Conservation (phyloP, 2,797 vertebrate species). For the Discoglossus pictus region DNA sequence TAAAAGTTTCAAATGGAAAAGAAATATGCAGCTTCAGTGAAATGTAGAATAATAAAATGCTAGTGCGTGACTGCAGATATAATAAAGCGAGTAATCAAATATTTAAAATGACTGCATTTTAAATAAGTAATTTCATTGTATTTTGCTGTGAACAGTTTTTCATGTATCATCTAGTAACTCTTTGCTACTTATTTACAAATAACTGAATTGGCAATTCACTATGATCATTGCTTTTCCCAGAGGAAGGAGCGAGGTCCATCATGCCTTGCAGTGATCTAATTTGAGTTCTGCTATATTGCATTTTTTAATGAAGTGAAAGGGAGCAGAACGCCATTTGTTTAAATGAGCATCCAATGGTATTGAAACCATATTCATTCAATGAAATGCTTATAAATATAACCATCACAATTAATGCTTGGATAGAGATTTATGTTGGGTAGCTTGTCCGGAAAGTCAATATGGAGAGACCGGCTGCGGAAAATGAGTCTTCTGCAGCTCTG, state of each 20-base stretch:
- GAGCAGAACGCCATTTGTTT: constrained; percentile 48
- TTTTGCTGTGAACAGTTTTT: constrained; percentile 1
- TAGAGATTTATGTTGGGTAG: constrained; percentile 44
- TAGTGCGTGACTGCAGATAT: constrained; percentile 2
- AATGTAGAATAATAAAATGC: constrained; percentile 2
- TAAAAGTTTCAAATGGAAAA: neutral
- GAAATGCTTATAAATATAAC: constrained; percentile 42
- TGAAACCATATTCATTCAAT: constrained; percentile 43
- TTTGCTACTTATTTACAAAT: constrained; percentile 45
- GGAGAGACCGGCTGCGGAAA: constrained; percentile 25
- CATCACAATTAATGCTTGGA: constrained; percentile 38
- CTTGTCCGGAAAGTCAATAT: constrained; percentile 38
- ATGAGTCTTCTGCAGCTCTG: constrained; percentile 23
- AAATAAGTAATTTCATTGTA: neutral
- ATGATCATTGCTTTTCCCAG: constrained; percentile 35
- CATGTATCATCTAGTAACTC: constrained; percentile 3
- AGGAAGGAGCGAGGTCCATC: constrained; percentile 21
- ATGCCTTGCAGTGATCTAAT: constrained; percentile 40
- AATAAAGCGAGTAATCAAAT: neutral
- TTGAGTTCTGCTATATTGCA: constrained; percentile 47
- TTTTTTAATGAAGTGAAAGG: constrained; percentile 49
- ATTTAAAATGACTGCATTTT: constrained; percentile 11
- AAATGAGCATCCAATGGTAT: constrained; percentile 41
- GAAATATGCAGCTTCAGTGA: neutral
- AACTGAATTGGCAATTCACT: constrained; percentile 39